These are phyloP conservation scores for Leptosomus discolor DNA, from an alignment of 2,113 vertebrate genomes.

Conservation along the genomic window DNA sequence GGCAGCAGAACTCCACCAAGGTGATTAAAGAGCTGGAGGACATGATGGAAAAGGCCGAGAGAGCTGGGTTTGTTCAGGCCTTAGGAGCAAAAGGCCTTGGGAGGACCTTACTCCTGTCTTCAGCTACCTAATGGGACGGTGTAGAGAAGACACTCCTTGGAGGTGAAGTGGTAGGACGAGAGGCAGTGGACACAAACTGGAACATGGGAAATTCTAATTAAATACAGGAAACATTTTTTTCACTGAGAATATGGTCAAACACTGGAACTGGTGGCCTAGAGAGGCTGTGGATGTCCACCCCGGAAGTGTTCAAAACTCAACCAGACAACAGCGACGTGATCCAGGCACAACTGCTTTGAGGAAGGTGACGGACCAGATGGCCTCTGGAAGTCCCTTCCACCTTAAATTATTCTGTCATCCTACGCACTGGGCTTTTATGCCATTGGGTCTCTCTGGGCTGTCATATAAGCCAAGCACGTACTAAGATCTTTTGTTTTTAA, in stretches of 20 bases:
- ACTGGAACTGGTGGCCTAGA: background rate
- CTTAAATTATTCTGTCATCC: background rate
- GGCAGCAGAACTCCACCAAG: background rate
- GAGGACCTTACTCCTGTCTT: background rate
- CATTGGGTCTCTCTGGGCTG: background rate
- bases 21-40: background rate
- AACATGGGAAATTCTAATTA: background rate
- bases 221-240: background rate
- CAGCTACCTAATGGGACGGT: background rate
- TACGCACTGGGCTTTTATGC: background rate
- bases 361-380: background rate
- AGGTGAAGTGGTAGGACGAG: rapidly evolving
- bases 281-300: background rate
- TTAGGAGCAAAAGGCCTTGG: background rate
- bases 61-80: background rate
- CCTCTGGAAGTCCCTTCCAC: background rate
- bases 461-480: background rate
- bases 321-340: background rate
- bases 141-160: background rate
- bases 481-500: background rate
- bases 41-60: background rate
- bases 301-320: background rate
- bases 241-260: background rate
- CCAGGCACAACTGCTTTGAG: background rate
- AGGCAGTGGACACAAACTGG: background rate